Evolutionary conservation across 1,140 invertebrate genomes (phyloP).

Genomic region (Chionoecetes opilio): DNA sequence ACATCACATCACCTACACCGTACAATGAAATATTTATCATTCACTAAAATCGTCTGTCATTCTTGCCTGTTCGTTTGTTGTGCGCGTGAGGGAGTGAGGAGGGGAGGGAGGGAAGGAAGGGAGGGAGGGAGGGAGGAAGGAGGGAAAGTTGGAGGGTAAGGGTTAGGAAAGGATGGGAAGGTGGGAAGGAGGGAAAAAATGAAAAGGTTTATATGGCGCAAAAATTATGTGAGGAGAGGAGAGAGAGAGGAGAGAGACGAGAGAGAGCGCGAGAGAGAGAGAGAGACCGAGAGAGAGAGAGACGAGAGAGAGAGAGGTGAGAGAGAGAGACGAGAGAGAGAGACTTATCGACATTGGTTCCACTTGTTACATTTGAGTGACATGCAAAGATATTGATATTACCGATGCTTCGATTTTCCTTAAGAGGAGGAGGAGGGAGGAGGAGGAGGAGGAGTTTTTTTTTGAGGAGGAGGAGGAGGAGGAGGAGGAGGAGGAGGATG

Average conservation of each 20-base stretch:
- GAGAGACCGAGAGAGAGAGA: not conserved
- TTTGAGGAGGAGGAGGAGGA: too few relatives aligned
- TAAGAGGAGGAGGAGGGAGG: not conserved
- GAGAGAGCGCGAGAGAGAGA: not conserved
- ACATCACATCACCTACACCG: not conserved
- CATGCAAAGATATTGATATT: not conserved
- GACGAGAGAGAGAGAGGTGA: constrained; percentile 34
- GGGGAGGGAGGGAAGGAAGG: constrained; percentile 36
- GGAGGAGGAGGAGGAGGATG: too few relatives aligned
- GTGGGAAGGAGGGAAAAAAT: constrained; percentile 15
- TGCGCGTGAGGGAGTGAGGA: not conserved
- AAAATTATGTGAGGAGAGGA: not conserved
- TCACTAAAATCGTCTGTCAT: not conserved
- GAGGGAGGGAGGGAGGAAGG: not conserved
- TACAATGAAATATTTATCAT: not conserved
- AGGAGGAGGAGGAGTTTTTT: too few relatives aligned
- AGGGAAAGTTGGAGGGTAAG: constrained; percentile 39
- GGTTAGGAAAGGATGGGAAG: not conserved
- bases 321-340: constrained; percentile 24
- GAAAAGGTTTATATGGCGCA: too few relatives aligned
- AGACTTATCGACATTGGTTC: not conserved
- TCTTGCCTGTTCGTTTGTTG: not conserved
- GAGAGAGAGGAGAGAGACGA: not conserved
- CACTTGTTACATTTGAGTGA: not conserved
- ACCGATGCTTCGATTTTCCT: not conserved